These are phyloP conservation scores for Ectropis grisescens DNA, from an alignment of 1,140 invertebrate species.

Conservation along the genomic window DNA sequence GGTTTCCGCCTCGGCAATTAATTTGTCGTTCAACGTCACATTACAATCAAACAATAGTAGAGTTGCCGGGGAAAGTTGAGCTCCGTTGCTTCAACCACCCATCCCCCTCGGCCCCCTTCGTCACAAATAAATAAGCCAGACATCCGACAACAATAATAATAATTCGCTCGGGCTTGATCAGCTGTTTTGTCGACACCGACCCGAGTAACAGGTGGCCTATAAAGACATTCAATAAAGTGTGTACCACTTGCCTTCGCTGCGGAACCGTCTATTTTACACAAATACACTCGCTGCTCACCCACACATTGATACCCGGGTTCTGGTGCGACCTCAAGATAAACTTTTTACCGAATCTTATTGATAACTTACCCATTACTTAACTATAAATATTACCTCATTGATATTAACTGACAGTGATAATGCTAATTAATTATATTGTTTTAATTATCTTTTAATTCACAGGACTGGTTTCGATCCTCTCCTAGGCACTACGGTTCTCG, in stretches of 20 bases:
- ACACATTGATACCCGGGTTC: constrained; percentile 7
- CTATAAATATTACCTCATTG: no score
- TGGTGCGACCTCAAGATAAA: constrained; percentile 6
- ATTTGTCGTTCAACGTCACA: constrained; percentile 4
- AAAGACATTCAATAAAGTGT: constrained; percentile 70
- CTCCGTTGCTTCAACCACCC: constrained; percentile 15
- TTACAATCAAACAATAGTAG: constrained; percentile 22
- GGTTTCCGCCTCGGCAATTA: no score
- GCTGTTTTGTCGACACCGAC: constrained; percentile 58
- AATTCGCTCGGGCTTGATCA: constrained; percentile 60
- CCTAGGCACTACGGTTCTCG: no score
- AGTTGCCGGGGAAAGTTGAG: constrained; percentile 33
- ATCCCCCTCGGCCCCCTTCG: constrained; percentile 20
- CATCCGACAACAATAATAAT: constrained; percentile 62
- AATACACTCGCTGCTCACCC: constrained; percentile 30
- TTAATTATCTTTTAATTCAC: no score
- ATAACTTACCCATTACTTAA: no score
- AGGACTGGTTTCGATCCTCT: no score
- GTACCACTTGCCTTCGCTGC: constrained; percentile 55
- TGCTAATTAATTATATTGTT: no score
- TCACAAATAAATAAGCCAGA: constrained; percentile 54
- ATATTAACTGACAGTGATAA: no score
- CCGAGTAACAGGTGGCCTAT: constrained; percentile 69
- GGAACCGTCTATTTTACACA: constrained; percentile 47
- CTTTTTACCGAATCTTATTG: no score